A percentile compares a stretch with the other conserved stretches of the same genome.
Evolutionary conservation across 1,140 invertebrate genomes (phyloP).

Genomic region (Campodea augens): DNA sequence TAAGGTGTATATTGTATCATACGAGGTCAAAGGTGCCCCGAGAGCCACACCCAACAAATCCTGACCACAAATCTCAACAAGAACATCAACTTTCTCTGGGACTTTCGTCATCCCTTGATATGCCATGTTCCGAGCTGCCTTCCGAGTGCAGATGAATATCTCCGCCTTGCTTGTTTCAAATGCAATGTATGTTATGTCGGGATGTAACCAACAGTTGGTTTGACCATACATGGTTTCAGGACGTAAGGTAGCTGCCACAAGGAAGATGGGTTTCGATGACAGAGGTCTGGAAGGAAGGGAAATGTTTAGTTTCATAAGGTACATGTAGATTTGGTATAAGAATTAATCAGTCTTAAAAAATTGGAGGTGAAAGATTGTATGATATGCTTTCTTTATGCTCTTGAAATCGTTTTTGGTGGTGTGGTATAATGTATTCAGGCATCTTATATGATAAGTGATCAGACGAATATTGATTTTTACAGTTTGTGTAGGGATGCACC

Average conservation of each 20-base stretch:
- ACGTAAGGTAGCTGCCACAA: conserved; percentile 91
- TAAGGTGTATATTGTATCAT: conserved; percentile 73
- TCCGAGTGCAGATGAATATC: conserved; percentile 67
- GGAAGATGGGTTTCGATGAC: conserved; percentile 52
- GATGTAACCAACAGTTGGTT: conserved; percentile 96
- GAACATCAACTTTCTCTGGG: conserved; percentile 55
- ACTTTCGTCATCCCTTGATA: conserved; percentile 78
- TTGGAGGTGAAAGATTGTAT: no score
- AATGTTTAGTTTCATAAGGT: no score
- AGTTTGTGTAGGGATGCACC: no score
- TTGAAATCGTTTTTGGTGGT: no score
- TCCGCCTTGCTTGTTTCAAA: conserved; percentile 50
- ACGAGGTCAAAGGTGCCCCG: conserved; percentile 60
- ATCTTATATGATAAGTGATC: no score
- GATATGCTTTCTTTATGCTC: no score
- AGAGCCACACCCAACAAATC: conserved; percentile 57
- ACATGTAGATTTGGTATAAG: no score
- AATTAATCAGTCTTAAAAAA: no score
- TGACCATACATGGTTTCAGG: conserved; percentile 99
- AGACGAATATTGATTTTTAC: no score
- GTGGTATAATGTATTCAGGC: no score
- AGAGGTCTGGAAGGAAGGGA: no score
- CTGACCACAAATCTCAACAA: conserved; percentile 50
- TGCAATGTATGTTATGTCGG: conserved; percentile 84
- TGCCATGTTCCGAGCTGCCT: conserved; percentile 85